Base-by-base conservation (phyloP, 2,797 vertebrate species). In the Dipus sagitta region DNA sequence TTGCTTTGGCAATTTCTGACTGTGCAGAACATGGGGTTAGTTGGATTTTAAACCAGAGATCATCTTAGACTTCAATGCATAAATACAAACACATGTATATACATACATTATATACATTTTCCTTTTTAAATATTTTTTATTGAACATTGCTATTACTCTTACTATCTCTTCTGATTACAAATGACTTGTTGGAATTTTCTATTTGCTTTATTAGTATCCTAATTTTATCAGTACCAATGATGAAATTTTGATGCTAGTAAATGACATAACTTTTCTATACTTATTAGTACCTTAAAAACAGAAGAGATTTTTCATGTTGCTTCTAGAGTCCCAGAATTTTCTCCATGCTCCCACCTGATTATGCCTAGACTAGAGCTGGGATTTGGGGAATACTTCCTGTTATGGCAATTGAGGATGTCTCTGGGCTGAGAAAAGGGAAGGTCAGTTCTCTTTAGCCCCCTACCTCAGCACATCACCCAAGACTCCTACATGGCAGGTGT, bases 201-300 rank as follows among this genome's bases (percentile, higher is more conserved):
- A 28, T 23, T 58, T 47, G 62, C 17, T 64, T 64, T 64, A 24
- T 47, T 23, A 79, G 18, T 3, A 54, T 83, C 21, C 17, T 88
- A 94, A 91, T 68, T 90, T 64, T 92, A 72, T 79, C 26, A 93
- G 24, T 87, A 86, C 88, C 77, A 87, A 38, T 81, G 18, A 21
- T 52, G 42, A 90, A 74, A 89, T 71, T 92, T 75, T 90, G 60
- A 86, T 84, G 3, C 14, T 87, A 34, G 24, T 38, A 86, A 84
- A 77, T 89, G 34, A 75, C 30, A 58, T 74, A 54, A 17, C 81
- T 88, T 28, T 76, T 9, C 21, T 74, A 20, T 54, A 60, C 9
- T 68, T 92, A 38, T 52, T 71, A 65, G 24, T 17, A 70, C 24
- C 77, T 34, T 34, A 85, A 32, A 76, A 58, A 47, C 18, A 58